Percentiles rank a stretch among this genome's conserved stretches.
Evolutionary conservation across 1,140 invertebrate species (phyloP).

Genomic region (Anagrus nilaparvatae): DNA sequence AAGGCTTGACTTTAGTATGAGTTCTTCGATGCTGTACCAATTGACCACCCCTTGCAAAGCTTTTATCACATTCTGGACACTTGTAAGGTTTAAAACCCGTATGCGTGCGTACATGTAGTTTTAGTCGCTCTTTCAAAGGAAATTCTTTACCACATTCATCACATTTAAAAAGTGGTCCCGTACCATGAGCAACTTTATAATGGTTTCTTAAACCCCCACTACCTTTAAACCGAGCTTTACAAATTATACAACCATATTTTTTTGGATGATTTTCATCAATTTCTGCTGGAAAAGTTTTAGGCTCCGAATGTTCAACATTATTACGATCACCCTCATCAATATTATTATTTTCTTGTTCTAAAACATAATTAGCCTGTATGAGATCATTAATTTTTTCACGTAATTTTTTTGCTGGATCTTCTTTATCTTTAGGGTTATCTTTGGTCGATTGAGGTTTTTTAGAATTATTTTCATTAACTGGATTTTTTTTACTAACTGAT

Average conservation of each 20-base stretch:
- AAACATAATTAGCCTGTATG: conserved; percentile 29
- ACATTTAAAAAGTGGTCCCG: conserved; percentile 51
- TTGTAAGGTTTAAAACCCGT: conserved; percentile 80
- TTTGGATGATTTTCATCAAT: conserved; percentile 19
- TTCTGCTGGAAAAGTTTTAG: neutral
- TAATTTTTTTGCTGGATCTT: conserved; percentile 41
- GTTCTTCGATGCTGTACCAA: conserved; percentile 75
- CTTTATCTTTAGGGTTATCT: conserved; percentile 44
- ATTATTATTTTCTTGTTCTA: conserved; percentile 35
- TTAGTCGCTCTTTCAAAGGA: conserved; percentile 61
- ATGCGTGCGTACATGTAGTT: conserved; percentile 70
- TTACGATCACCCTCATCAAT: conserved; percentile 2
- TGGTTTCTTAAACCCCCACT: conserved; percentile 61
- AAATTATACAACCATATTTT: conserved; percentile 58
- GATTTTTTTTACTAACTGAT: no score
- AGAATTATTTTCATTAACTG: neutral
- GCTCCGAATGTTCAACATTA: conserved; percentile 4
- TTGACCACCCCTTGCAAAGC: conserved; percentile 73
- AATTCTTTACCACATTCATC: conserved; percentile 63
- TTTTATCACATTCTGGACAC: conserved; percentile 71
- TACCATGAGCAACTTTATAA: conserved; percentile 41
- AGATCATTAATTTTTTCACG: conserved; percentile 28
- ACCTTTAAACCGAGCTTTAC: conserved; percentile 61
- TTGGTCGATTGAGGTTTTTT: no score
- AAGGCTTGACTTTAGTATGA: conserved; percentile 70